These are phyloP conservation scores for Callipepla californica DNA, from an alignment of 2,113 vertebrate genomes.

Conservation along the genomic window DNA sequence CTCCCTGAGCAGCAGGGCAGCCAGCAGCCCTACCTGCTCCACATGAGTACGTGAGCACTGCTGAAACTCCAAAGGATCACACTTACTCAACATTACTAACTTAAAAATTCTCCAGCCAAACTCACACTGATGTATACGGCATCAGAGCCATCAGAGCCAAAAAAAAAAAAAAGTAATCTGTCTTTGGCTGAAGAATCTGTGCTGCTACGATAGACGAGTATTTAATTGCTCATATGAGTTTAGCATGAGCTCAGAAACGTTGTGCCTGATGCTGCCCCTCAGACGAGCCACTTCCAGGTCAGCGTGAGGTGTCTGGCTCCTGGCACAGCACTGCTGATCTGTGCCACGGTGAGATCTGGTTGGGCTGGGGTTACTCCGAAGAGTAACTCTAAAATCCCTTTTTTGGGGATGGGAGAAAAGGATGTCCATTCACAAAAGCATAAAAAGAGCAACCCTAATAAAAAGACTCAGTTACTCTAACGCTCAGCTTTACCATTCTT, in stretches of 20 bases:
- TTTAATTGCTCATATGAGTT: background rate
- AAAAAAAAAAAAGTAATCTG: background rate
- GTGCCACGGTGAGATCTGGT: rapidly evolving
- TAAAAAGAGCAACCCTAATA: too few relatives aligned
- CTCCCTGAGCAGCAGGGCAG: background rate
- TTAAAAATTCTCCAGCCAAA: background rate
- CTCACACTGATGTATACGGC: background rate
- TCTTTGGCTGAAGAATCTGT: rapidly evolving
- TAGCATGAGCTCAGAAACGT: background rate
- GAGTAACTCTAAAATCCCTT: background rate
- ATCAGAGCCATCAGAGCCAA: background rate
- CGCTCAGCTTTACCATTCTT: background rate
- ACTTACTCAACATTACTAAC: background rate
- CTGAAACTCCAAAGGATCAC: background rate
- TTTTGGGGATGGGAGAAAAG: too few relatives aligned
- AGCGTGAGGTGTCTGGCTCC: rapidly evolving
- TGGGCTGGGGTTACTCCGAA: background rate
- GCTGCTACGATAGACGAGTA: background rate
- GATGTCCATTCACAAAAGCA: background rate
- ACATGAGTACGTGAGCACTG: background rate
- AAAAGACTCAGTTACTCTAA: background rate
- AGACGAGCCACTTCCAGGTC: background rate
- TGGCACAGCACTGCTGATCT: background rate
- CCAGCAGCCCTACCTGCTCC: rapidly evolving
- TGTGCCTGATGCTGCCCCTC: background rate